Evolutionary conservation across 2,797 vertebrate species (phyloP).

Genomic region (Sebastes kiyomatsui): DNA sequence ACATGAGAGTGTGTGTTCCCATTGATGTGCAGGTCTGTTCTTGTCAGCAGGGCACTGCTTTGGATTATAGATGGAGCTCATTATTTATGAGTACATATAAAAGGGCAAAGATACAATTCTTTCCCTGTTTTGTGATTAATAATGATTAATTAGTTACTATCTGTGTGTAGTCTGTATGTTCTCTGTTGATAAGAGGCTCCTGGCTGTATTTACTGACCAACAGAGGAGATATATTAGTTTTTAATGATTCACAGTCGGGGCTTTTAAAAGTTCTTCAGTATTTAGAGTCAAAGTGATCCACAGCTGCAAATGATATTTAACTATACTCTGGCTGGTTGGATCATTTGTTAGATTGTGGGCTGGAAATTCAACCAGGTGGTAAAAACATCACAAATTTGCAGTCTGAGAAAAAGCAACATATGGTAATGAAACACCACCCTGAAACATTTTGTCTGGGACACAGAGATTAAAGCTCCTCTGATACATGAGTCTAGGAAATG

Average conservation of each 20-base stretch:
- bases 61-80: constrained; percentile 50
- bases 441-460: not conserved
- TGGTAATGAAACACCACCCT: not conserved
- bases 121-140: not conserved
- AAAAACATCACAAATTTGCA: not conserved
- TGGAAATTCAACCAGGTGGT: not conserved
- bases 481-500: not conserved
- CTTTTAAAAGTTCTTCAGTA: not conserved
- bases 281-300: not conserved
- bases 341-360: not conserved
- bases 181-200: constrained; percentile 15
- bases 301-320: not conserved
- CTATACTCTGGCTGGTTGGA: not conserved
- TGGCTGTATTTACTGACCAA: constrained; percentile 34
- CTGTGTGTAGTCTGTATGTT: not conserved
- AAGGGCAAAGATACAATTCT: constrained; percentile 10
- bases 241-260: not conserved
- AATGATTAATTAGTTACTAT: constrained; percentile 7
- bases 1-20: not conserved
- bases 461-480: not conserved
- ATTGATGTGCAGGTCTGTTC: not conserved
- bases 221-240: constrained; percentile 12
- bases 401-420: not conserved
- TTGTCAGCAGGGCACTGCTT: constrained; percentile 24
- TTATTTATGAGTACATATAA: constrained; percentile 31